Base-by-base conservation (phyloP, 1,140 invertebrate species). In the Diabrotica undecimpunctata region DNA sequence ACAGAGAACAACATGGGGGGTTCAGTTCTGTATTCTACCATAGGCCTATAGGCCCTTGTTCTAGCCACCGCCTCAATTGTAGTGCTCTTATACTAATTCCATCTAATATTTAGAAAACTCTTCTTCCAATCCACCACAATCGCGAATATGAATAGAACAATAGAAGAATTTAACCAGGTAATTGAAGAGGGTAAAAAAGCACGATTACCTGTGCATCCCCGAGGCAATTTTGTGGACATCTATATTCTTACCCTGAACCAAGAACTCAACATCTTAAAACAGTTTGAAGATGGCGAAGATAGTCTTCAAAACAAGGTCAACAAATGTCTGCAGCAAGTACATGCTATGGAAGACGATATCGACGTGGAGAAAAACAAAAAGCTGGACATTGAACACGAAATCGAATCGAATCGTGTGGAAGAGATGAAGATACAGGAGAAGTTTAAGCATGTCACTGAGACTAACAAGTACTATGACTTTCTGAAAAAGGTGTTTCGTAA, bases 401-500 rank as follows among this genome's bases (percentile, higher is more conserved):
- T 73, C 25, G 71, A 71, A 55, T 68, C 68, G 13, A 55, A 35
- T 62, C 72, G 60, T 54, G 5, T 14, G n/a, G 65, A 66, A 69
- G 75, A 78, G 53, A 62, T 69, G 54, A 68, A 70, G 46, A 74
- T 76, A 37, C 72, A 73, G 25, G 65, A 71, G 52, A 73, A 61
- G 52, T 75, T 91, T 71, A 79, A 83, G 55, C 80, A 71, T 12
- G 82, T 84, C 4, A 81, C 88, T 0, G 85, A 84, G 56, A 87
- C 89, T 39, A 88, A 91, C 71, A 90, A 89, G 70, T 93, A 90
- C 76, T 83, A 79, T 41, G 85, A 88, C 66, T 93, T 91, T 74
- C 76, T 94, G 36, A 83, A 83, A 7, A 86, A 87, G 69, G 90
- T 94, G 38, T 92, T 90, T 71, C 90, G 87, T 67, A 93, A 92